Evolutionary conservation across 2,113 vertebrate genomes (phyloP), one percentile per base, ranked within the genome.

Genomic region (Tyto alba): DNA sequence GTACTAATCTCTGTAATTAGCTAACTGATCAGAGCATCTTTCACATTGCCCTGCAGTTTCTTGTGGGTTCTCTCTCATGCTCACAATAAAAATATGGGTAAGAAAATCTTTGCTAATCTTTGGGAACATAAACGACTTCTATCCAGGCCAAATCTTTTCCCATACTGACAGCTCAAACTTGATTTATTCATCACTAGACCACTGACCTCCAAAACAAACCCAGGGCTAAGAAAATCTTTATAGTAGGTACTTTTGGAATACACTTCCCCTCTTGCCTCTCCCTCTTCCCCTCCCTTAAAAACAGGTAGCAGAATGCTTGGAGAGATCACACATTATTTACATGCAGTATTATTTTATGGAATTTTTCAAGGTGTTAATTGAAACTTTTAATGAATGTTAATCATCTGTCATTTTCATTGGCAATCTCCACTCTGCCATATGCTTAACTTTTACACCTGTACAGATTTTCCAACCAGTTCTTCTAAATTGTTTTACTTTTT

Each of bases 311-410:
- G 88, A 95, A 94, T 69, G 56, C 64, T 94, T 73, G n/a, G 55
- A 97, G 87, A 97, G 73, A 96, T 97, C 96, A 96, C 97, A 97
- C 97, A 74, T 97, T 96, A 97, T 98, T 98, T 97, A 97, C 95
- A 96, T 94, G 95, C 82, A 94, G 88, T 92, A 98, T 91, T 96
- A 96, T 97, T 97, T 97, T 96, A 96, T 94, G 93, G 96, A 96
- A 91, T 96, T 97, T 91, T 95, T 71, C 93, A 96, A 98, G 97
- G 98, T 98, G 98, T 97, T 98, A 98, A 98, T 98, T 98, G 97
- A 97, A 98, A 97, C 96, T 97, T 98, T 97, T 98, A 97, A 98
- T 98, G 97, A 98, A 98, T 93, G 98, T 96, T 98, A 98, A 98
- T 98, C 96, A 96, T 94, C 97, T 98, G 96, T 97, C 97, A 98